Evolutionary conservation across 2,797 vertebrate species (phyloP).

Genomic region (Neomorphus geoffroyi): DNA sequence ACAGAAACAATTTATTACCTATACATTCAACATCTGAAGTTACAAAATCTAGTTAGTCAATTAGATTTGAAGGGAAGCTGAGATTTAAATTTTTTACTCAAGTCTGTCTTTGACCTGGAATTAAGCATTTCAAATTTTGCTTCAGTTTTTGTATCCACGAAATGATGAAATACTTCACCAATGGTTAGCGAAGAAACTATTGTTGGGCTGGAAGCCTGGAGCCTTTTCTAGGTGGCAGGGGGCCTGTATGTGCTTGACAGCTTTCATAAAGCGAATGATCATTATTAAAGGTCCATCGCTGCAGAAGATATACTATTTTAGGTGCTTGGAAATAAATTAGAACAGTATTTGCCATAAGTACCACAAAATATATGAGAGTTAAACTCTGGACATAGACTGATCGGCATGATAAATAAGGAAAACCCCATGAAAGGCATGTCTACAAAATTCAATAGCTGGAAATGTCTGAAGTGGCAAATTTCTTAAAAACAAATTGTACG

Average conservation of each 20-base stretch:
- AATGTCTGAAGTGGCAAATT: neutral
- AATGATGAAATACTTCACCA: neutral
- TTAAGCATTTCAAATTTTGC: neutral
- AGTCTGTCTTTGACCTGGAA: neutral
- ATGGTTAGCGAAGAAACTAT: neutral
- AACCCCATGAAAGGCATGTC: accelerated
- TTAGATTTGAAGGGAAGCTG: neutral
- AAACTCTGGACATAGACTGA: neutral
- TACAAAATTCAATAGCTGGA: neutral
- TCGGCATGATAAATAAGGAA: neutral
- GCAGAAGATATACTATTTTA: neutral
- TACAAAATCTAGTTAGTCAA: neutral
- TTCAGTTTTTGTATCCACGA: neutral
- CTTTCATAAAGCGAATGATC: neutral
- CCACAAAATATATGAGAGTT: too few relatives aligned
- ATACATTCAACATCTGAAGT: neutral
- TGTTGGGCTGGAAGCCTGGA: neutral
- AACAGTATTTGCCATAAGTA: accelerated
- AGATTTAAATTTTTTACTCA: neutral
- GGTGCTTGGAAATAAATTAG: neutral
- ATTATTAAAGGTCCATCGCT: neutral
- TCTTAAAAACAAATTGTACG: neutral
- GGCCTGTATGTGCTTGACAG: neutral
- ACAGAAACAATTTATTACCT: neutral
- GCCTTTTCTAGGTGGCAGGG: neutral